A percentile compares a stretch with the other conserved stretches of the same genome.
phyloP scores from a whole-genome alignment of 2,888 invertebrate species.

The Odontomyia ornata region DNA sequence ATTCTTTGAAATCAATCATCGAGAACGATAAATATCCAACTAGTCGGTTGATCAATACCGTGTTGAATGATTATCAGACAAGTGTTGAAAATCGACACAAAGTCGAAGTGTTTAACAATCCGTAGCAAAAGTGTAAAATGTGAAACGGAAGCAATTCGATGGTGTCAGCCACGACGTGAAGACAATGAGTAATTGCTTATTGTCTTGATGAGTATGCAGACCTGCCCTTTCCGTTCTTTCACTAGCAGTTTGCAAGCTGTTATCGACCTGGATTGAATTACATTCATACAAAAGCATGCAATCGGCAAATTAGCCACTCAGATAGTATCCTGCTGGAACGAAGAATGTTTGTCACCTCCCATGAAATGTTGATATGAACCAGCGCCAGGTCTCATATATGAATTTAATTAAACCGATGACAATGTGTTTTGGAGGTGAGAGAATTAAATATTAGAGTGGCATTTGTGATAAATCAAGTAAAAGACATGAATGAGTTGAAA shows the following conservation, averaged over 20 bases:
- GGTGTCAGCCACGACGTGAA: constrained; percentile 30
- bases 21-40: background rate
- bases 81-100: constrained; percentile 44
- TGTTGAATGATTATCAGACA: constrained; percentile 38
- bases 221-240: background rate
- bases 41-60: constrained; percentile 19
- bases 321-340: constrained; percentile 33
- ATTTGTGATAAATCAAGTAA: background rate
- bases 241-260: background rate
- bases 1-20: constrained; percentile 23
- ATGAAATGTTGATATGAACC: background rate
- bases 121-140: constrained; percentile 44
- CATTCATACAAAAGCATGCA: constrained; percentile 27
- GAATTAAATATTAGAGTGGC: background rate
- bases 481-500: background rate
- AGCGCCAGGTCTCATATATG: background rate
- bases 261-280: constrained; percentile 1
- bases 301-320: constrained; percentile 34
- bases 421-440: background rate
- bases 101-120: constrained; percentile 37
- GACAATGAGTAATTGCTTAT: constrained; percentile 35
- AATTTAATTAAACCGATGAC: constrained; percentile 16
- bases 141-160: constrained; percentile 41
- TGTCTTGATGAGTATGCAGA: constrained; percentile 25
- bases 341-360: constrained; percentile 16